These are phyloP conservation scores for Diceros bicornis DNA, from an alignment of 2,797 vertebrate species.

Conservation along the genomic window DNA sequence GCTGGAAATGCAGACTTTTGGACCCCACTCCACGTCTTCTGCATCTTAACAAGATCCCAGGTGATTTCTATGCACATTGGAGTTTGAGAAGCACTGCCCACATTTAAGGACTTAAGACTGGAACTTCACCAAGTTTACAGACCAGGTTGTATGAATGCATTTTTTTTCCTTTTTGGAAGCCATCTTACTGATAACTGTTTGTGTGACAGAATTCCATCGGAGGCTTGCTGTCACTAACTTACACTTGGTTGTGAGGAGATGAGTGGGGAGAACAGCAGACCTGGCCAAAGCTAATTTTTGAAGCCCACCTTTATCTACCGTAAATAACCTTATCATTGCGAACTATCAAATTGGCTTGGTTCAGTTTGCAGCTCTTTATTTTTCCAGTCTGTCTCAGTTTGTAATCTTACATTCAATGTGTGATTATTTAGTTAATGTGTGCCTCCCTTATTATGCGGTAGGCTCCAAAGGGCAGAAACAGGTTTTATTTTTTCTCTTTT, in stretches of 20 bases:
- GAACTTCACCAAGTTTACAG: neutral
- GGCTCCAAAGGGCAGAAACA: neutral
- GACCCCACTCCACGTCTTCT: neutral
- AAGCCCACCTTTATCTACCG: neutral
- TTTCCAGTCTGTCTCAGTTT: neutral
- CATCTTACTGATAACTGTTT: neutral
- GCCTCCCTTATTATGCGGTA: neutral
- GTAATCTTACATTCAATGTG: neutral
- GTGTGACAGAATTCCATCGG: neutral
- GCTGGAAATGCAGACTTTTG: neutral
- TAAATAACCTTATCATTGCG: neutral
- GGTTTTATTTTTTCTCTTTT: neutral
- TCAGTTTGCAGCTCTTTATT: neutral
- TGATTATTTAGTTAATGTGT: neutral
- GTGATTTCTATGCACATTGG: neutral
- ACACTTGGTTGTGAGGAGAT: neutral
- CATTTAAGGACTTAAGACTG: neutral
- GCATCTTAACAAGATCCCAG: neutral
- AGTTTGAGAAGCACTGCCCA: neutral
- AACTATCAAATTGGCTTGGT: neutral
- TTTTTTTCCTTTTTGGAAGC: neutral
- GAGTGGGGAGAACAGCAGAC: neutral
- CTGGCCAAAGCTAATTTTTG: neutral
- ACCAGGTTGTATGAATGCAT: neutral
- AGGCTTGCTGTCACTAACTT: neutral